Percentiles rank a stretch among this genome's conserved stretches.
Evolutionary conservation across 1,140 invertebrate species (phyloP).

Genomic region (Drosophila sechellia): DNA sequence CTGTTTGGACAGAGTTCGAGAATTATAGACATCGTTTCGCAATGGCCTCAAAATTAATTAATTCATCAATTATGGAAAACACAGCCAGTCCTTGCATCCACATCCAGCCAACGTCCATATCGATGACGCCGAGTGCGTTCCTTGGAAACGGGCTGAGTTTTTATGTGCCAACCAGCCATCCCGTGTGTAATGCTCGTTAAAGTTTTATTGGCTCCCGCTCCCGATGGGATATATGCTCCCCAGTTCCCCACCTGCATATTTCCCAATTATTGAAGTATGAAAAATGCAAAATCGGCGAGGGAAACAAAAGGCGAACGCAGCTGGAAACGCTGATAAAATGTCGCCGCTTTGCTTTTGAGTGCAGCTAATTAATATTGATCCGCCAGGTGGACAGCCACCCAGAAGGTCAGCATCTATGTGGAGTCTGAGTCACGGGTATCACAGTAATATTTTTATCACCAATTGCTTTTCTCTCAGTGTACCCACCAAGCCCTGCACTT

Average conservation of each 20-base stretch:
- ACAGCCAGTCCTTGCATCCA: slow-evolving; percentile 37
- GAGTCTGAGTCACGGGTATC: slow-evolving; percentile 12
- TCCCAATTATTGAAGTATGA: slow-evolving; percentile 68
- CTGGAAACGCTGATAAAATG: slow-evolving; percentile 58
- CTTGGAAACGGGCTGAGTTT: slow-evolving; percentile 55
- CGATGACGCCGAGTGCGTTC: slow-evolving; percentile 46
- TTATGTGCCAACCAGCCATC: slow-evolving; percentile 50
- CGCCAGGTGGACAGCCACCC: slow-evolving; percentile 59
- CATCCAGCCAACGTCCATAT: slow-evolving; percentile 4
- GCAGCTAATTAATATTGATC: slow-evolving; percentile 73
- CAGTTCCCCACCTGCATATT: slow-evolving; percentile 22
- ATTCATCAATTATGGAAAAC: slow-evolving; percentile 78
- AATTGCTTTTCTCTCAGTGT: background rate
- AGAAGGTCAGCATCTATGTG: slow-evolving; percentile 6
- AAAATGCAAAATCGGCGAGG: slow-evolving; percentile 37
- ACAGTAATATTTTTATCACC: background rate
- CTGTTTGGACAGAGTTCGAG: slow-evolving; percentile 35
- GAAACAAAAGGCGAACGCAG: slow-evolving; percentile 53
- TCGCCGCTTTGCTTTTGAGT: slow-evolving; percentile 43
- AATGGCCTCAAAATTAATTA: slow-evolving; percentile 59
- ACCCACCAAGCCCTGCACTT: slow-evolving; percentile 34
- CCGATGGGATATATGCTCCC: slow-evolving; percentile 21
- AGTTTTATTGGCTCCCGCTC: slow-evolving; percentile 63
- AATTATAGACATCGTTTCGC: slow-evolving; percentile 41
- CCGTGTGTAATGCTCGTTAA: slow-evolving; percentile 48